Evolutionary conservation across 2,797 vertebrate genomes (phyloP), one percentile per base, ranked within the genome.

Genomic region (Setipinna tenuifilis): DNA sequence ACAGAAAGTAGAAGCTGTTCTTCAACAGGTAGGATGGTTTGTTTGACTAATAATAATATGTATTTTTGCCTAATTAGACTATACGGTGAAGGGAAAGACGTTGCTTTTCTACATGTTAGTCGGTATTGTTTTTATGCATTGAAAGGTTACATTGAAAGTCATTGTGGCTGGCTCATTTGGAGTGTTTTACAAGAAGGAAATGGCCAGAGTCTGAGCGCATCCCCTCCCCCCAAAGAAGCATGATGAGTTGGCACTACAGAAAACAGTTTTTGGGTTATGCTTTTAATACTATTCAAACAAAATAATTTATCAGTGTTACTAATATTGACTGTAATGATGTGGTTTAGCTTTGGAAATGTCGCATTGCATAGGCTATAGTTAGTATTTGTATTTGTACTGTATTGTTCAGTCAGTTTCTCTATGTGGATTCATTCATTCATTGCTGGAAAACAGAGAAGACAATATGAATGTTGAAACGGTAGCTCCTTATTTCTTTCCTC

Each of bases 11-110:
- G 93, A 95, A 35, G 86, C 81, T 4, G 91, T 94, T n/a, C 88
- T 90, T 23, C 94, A 94, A 84, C 94, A 96, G 96, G 96, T 96
- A 90, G 31, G 94, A 58, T 71, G 65, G 28, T 31, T 25, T 25
- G 23, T 41, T 41, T 41, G 35, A 41, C 35, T 41, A 65, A n/a
- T 25, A 65, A n/a, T 25, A 61, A 6, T 6, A 25, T 3, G 14
- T n/a, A 2, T 65, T 4, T 65, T 28, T 5, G 2, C 35, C 2
- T 41, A 41, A 41, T 41, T 41, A 41, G 35, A 41, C 23, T 14
- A 31, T 68, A n/a, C 28, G 1, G 28, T 71, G 1, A 17, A 31
- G 11, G 11, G 0, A 68, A 28, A 14, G 16, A 12, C 11, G 5
- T 28, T 12, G 6, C 12, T 14, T 31, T 28, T 16, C 50, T 71